A percentile compares a stretch with the other conserved stretches of the same genome.
These are phyloP conservation scores for Melieria omissa DNA, from an alignment of 2,888 invertebrate species.

Conservation along the genomic window DNA sequence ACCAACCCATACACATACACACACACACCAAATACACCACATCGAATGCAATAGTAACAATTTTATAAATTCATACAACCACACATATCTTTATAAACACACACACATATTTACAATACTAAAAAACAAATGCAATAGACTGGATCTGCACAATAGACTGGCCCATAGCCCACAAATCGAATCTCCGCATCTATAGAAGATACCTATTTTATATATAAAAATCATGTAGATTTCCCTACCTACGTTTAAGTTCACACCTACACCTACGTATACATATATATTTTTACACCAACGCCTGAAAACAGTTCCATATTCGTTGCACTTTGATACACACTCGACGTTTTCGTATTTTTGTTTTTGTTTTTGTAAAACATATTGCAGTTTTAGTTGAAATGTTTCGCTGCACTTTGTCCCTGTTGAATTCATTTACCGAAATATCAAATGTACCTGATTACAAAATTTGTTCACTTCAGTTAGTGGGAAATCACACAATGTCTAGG, in stretches of 20 bases:
- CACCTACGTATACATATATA: conserved; percentile 19
- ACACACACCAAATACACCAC: background rate
- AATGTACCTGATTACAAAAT: conserved; percentile 58
- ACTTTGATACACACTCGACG: no score
- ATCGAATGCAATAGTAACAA: background rate
- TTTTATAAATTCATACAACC: no score
- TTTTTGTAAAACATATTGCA: background rate
- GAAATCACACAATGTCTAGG: conserved; percentile 5
- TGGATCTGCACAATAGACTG: no score
- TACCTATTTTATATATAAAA: no score
- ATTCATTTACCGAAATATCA: conserved; percentile 53
- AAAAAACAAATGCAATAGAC: conserved; percentile 4
- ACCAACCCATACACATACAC: background rate
- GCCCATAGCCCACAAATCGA: no score
- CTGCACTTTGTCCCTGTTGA: background rate
- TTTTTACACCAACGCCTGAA: no score
- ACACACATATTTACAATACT: conserved; percentile 12
- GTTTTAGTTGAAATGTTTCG: background rate
- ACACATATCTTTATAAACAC: conserved; percentile 32
- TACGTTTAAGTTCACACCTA: conserved; percentile 4
- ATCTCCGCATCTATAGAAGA: no score
- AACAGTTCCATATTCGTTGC: no score
- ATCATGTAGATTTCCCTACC: no score
- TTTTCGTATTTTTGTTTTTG: no score
- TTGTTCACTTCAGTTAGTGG: conserved; percentile 48